phyloP scores from a whole-genome alignment of 2,888 invertebrate genomes.

The Artemia sinica region DNA sequence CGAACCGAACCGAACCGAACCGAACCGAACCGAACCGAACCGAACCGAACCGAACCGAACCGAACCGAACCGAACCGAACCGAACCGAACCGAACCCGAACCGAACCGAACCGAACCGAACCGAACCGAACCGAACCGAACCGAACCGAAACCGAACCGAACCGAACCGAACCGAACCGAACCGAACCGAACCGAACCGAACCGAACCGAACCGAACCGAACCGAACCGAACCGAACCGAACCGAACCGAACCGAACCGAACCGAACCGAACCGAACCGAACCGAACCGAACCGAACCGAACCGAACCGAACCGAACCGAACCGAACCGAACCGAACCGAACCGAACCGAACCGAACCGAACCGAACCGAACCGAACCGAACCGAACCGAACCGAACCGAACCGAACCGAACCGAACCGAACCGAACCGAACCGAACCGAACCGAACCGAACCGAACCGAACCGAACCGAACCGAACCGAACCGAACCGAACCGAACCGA shows the following conservation, averaged over 20 bases:
- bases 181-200: constrained; percentile 16
- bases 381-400: constrained; percentile 22
- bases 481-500: constrained; percentile 23
- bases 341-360: constrained; percentile 22
- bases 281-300: constrained; percentile 18
- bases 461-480: constrained; percentile 18
- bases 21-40: constrained; percentile 20
- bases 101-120: too few species aligned
- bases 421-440: constrained; percentile 21
- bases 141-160: too few species aligned
- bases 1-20: constrained; percentile 23
- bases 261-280: constrained; percentile 22
- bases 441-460: constrained; percentile 22
- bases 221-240: constrained; percentile 23
- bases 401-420: constrained; percentile 23
- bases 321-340: constrained; percentile 22
- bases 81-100: constrained; percentile 22
- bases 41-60: constrained; percentile 23
- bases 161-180: constrained; percentile 22
- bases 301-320: constrained; percentile 23
- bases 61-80: constrained; percentile 17
- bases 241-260: constrained; percentile 23
- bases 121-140: constrained; percentile 22
- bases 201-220: constrained; percentile 21
- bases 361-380: constrained; percentile 22